A percentile compares a stretch with the other conserved stretches of the same genome.
Evolutionary conservation across 2,888 invertebrate species (phyloP).

Genomic region (Phymatocera aterrima): DNA sequence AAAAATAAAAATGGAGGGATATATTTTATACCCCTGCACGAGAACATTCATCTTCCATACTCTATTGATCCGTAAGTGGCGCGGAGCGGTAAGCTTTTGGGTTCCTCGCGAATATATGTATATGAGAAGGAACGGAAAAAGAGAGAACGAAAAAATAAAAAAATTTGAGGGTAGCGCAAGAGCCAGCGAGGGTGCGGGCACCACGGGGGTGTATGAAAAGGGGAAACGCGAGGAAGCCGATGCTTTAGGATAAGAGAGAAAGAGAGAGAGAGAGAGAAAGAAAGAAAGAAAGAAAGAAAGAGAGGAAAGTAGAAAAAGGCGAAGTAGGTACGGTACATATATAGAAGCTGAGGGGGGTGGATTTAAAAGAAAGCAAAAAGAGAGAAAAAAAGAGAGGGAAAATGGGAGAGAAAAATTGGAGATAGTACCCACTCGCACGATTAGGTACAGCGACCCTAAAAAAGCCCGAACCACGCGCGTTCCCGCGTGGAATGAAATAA

Average conservation of each 20-base stretch:
- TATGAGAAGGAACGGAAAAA: conserved; percentile 37
- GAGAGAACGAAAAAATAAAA: conserved; percentile 52
- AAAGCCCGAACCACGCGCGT: conserved; percentile 54
- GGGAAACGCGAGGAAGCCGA: conserved; percentile 18
- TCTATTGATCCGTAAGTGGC: conserved; percentile 73
- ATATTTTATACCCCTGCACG: background rate
- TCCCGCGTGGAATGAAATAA: conserved; percentile 72
- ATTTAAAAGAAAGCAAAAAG: conserved; percentile 4
- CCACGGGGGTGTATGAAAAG: conserved; percentile 24
- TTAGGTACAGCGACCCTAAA: conserved; percentile 60
- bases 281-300: background rate
- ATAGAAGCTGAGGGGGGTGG: background rate
- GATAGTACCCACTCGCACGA: conserved; percentile 60
- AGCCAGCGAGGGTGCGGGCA: conserved; percentile 59
- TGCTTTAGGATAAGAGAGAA: background rate
- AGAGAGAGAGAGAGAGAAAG: conserved; percentile 2
- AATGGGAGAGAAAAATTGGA: conserved; percentile 48
- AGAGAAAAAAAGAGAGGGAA: conserved; percentile 50
- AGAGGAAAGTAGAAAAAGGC: background rate
- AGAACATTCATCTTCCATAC: conserved; percentile 70
- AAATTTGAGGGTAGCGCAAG: conserved; percentile 48
- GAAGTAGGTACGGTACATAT: background rate
- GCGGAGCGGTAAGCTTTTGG: conserved; percentile 56
- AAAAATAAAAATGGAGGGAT: too few species aligned
- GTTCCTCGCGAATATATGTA: conserved; percentile 24